Base-by-base conservation (phyloP, 2,113 vertebrate species). In the Zapornia atra region DNA sequence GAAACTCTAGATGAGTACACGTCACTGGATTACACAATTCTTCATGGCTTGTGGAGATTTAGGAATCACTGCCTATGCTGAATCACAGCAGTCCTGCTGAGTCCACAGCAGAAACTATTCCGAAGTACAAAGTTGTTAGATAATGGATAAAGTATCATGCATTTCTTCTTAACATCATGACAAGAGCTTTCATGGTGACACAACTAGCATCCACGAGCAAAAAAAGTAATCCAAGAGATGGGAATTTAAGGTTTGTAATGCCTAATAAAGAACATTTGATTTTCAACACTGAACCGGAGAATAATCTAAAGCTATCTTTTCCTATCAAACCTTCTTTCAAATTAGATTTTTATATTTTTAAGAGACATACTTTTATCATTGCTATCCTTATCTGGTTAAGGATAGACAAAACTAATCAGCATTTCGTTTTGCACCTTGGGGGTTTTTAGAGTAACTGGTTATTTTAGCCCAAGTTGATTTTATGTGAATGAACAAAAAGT, bases 281-380 rank as follows among this genome's bases (percentile, higher is more conserved):
- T 77, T 73, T 56, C 11, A 61, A 31, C 69, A 22, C 11, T 53
- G 10, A 38, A 8, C 12, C 17, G 50, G 12, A 63, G 42, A 80
- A 80, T 38, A 2, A 54, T 6, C 36, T 38, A 79, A 48, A 11
- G 10, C 12, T 68, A 24, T 42, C 44, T 86, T 86, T 86, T 16
- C 48, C 10, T 24, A 44, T 28, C 25, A 80, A 86, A 50, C 7
- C 5, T 50, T 3, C 0, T 3, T 8, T 4, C 3, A 82, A n/a
- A 60, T 12, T 61, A 44, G 6, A 53, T 50, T 14, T 29, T 8
- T 48, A 8, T 36, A 66, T 81, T 71, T 77, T 85, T 53, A 86
- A 68, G 4, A 12, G 8, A 29, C 3, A 40, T 1, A 3, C 53
- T 33, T 11, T 4, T 57, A 17, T 12, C 1, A 3, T 54, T 33